A percentile compares a stretch with the other conserved stretches of the same genome.
Evolutionary conservation across 2,113 vertebrate species (phyloP).

Genomic region (Periophthalmodon schlosseri): DNA sequence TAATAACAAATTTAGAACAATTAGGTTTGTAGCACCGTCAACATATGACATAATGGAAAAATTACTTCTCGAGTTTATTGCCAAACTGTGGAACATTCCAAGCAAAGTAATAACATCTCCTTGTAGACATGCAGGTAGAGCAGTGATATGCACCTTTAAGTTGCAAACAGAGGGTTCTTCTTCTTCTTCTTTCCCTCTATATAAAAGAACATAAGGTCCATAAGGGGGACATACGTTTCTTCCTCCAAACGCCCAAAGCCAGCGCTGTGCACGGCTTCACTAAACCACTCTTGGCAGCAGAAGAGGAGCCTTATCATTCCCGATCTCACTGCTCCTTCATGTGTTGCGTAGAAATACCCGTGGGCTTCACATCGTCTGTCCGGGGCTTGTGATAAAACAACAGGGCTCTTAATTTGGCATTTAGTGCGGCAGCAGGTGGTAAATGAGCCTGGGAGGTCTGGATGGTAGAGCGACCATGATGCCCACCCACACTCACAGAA

Average conservation of each 20-base stretch:
- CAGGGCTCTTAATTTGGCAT: slow-evolving; percentile 67
- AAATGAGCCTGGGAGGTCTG: slow-evolving; percentile 57
- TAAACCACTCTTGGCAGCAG: slow-evolving; percentile 12
- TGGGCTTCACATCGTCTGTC: slow-evolving; percentile 37
- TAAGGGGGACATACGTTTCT: neutral
- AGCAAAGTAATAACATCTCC: too few relatives aligned
- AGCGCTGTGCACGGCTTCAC: slow-evolving; percentile 19
- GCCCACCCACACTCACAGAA: slow-evolving; percentile 54
- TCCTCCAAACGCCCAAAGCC: neutral
- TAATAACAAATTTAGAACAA: too few relatives aligned
- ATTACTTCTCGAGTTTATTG: too few relatives aligned
- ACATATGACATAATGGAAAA: too few relatives aligned
- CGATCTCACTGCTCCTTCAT: slow-evolving; percentile 29
- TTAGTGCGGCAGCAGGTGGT: slow-evolving; percentile 63
- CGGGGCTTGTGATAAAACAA: slow-evolving; percentile 57
- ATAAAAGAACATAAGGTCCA: neutral
- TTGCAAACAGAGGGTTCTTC: neutral
- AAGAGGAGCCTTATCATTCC: slow-evolving; percentile 26
- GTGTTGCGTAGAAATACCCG: slow-evolving; percentile 22
- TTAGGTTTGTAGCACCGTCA: too few relatives aligned
- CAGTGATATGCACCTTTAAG: too few relatives aligned
- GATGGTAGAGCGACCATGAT: slow-evolving; percentile 53
- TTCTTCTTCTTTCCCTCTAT: neutral
- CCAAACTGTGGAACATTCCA: too few relatives aligned
- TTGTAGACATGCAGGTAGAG: too few relatives aligned